Base-by-base conservation (phyloP, 1,140 invertebrate species). In the Achatina immaculata region DNA sequence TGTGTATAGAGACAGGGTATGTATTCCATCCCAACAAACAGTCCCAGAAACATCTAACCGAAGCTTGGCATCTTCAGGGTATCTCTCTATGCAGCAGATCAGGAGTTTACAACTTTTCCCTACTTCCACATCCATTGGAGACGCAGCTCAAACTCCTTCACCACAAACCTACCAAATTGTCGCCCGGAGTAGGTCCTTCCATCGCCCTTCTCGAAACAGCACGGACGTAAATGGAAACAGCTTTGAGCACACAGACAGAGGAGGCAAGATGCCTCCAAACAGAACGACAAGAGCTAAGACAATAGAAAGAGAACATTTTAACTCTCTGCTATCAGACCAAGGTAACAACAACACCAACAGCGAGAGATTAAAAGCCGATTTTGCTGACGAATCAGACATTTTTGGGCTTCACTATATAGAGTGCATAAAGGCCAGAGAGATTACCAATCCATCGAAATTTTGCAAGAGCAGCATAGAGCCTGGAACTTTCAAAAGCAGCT, bases 391-490 rank as follows among this genome's bases (percentile, higher is more conserved):
- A n/a, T n/a, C n/a, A n/a, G 66, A 69, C 14, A 55, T 16, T 16
- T 55, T n/a, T 14, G 51, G n/a, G n/a, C n/a, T 55, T 55, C 51
- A 79, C 34, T 79, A 84, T 34, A 42, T 73, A 19, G 38, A 69
- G 21, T 75, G 71, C 51, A 48, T 79, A 28, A 77, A 80, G 58
- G 72, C 72, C 38, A 45, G 80, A 19, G 81, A 82, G 66, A 81
- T 89, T 3, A 86, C 80, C 43, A 79, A 88, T 34, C 90, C 90
- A 43, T 78, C 84, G 11, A 81, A 87, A 0, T 82, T 88, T 75
- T 92, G 93, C 55, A 89, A 92, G 0, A 94, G 94, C 9, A 93
- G 94, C 83, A 95, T 96, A 85, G 95, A 97, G 86, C 91, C 96
- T 28, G 95, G 95, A 81, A 94, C 94, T 80, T 97, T 89, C 65